Conservation (phyloP, 1,140 invertebrate genomes). For the Pteromalus puparum region DNA sequence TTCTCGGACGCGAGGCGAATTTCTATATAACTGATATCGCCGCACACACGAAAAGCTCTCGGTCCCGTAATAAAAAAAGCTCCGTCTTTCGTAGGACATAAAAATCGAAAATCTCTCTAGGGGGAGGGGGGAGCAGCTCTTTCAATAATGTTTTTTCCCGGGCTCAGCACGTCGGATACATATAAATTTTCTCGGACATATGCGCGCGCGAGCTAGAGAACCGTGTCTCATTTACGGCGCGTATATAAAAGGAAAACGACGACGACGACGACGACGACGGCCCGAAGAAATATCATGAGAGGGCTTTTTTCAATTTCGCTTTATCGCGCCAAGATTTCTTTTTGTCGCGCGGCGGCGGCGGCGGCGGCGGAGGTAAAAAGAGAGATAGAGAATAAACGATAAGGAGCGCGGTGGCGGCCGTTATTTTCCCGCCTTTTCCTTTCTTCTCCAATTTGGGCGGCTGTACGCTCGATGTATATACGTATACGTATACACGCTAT, state of each 20-base stretch:
- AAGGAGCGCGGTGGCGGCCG: conserved; percentile 10
- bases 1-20: too few species aligned
- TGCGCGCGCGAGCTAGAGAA: not conserved
- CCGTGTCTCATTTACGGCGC: not conserved
- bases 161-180: conserved; percentile 19
- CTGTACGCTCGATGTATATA: not conserved
- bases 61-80: not conserved
- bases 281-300: conserved; percentile 20
- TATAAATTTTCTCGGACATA: conserved; percentile 17
- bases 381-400: conserved; percentile 25
- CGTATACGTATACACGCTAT: not conserved
- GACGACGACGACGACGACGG: not conserved
- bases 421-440: conserved; percentile 56
- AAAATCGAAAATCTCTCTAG: conserved; percentile 23
- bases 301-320: conserved; percentile 43
- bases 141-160: conserved; percentile 11
- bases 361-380: not conserved
- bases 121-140: not conserved
- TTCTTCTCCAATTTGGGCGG: conserved; percentile 40
- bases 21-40: too few species aligned
- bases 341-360: not conserved
- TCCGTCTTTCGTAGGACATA: not conserved
- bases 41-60: too few species aligned
- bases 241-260: conserved; percentile 24
- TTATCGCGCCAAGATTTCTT: conserved; percentile 35